These are phyloP conservation scores for Nephrocerus scutellatus DNA, from an alignment of 2,888 invertebrate genomes.

Conservation along the genomic window DNA sequence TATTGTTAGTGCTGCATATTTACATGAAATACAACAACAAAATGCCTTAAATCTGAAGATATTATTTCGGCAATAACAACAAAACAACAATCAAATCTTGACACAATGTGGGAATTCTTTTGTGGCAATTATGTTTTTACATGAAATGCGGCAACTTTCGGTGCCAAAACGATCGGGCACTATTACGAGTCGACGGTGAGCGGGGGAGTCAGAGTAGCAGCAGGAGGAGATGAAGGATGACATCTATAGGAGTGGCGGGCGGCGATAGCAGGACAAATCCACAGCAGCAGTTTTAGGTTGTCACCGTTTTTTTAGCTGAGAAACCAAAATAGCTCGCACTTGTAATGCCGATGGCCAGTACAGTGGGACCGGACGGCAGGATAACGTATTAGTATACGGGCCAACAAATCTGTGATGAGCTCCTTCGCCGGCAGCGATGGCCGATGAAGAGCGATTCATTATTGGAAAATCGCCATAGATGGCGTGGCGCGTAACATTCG, in stretches of 20 bases:
- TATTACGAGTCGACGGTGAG: too few relatives aligned
- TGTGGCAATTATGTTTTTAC: slow-evolving; percentile 2
- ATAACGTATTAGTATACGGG: too few relatives aligned
- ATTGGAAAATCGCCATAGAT: slow-evolving; percentile 33
- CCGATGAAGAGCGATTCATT: slow-evolving; percentile 29
- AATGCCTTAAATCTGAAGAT: slow-evolving; percentile 9
- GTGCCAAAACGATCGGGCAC: slow-evolving; percentile 27
- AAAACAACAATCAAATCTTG: slow-evolving; percentile 9
- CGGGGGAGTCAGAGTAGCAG: slow-evolving; percentile 13
- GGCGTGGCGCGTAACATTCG: slow-evolving; percentile 25
- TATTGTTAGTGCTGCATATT: slow-evolving; percentile 14
- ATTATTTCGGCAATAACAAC: slow-evolving; percentile 15
- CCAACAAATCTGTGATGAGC: too few relatives aligned
- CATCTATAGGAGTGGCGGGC: slow-evolving; percentile 10
- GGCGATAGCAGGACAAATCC: slow-evolving; percentile 24
- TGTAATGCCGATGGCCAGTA: neutral
- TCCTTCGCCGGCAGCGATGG: too few relatives aligned
- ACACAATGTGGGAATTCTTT: neutral
- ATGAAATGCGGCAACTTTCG: slow-evolving; percentile 7
- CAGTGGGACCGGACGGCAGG: slow-evolving; percentile 2
- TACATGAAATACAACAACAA: slow-evolving; percentile 12
- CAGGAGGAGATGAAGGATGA: slow-evolving; percentile 7
- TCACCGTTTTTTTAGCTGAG: slow-evolving; percentile 36
- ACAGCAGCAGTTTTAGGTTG: too few relatives aligned
- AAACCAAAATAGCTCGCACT: slow-evolving; percentile 30